Percentiles rank a stretch among this genome's conserved stretches.
Evolutionary conservation across 92 coral and sea anemone species (phyloP).

Genomic region (Bergia puertoricense): DNA sequence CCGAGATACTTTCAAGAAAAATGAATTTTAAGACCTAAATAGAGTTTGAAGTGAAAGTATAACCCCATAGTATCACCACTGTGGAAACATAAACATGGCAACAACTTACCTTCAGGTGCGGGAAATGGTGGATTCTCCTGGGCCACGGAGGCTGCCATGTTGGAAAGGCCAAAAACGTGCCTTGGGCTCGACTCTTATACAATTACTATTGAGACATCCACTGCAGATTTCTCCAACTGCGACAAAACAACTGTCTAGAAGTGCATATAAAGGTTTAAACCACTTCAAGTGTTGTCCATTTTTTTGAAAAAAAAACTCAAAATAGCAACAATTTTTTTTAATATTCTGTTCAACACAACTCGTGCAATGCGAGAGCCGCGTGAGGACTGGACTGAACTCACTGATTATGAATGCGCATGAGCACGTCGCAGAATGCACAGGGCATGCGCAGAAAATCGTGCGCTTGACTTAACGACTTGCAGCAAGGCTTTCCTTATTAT

Average conservation of each 20-base stretch:
- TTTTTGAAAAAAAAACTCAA: neutral
- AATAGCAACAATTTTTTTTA: neutral
- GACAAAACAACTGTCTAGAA: neutral
- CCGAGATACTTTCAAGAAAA: neutral
- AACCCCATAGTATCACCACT: neutral
- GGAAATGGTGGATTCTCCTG: slow-evolving; percentile 68
- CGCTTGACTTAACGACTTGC: too few species aligned
- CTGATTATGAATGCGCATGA: neutral
- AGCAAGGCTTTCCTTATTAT: too few species aligned
- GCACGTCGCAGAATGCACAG: too few species aligned
- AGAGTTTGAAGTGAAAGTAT: neutral
- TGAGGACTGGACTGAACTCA: neutral
- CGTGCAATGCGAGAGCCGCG: slow-evolving; percentile 1
- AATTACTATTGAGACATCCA: neutral
- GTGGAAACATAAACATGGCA: neutral
- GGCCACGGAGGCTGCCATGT: slow-evolving; percentile 50
- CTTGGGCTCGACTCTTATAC: too few species aligned
- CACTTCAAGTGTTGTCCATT: slow-evolving; percentile 17
- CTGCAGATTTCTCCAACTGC: neutral
- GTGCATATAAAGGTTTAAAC: neutral
- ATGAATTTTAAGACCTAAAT: neutral
- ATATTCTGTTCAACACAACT: neutral
- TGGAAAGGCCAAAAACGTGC: neutral
- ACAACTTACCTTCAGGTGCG: slow-evolving; percentile 63
- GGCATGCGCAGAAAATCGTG: too few species aligned